These are phyloP conservation scores for Byasa hedistus DNA, from an alignment of 2,888 invertebrate species.

Conservation along the genomic window DNA sequence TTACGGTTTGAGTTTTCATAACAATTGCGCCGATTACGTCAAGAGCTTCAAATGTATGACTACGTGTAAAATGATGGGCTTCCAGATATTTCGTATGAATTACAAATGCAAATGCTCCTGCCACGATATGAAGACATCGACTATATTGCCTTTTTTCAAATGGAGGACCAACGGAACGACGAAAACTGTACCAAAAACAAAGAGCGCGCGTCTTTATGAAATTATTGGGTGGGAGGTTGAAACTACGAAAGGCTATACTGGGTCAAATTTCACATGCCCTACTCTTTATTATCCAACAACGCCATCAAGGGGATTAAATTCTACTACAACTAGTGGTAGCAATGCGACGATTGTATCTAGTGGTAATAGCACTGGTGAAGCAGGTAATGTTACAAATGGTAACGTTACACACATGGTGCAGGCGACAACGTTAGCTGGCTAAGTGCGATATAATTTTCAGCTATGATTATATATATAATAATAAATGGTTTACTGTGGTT, in stretches of 20 bases:
- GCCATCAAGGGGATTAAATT: not conserved
- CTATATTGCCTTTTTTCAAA: slow-evolving; percentile 55
- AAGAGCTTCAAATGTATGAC: slow-evolving; percentile 62
- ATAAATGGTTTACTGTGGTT: too few species aligned
- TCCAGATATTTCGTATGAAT: slow-evolving; percentile 53
- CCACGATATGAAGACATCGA: slow-evolving; percentile 54
- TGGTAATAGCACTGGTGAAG: not conserved
- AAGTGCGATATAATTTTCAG: not conserved
- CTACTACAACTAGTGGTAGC: not conserved
- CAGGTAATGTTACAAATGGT: not conserved
- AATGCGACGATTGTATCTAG: not conserved
- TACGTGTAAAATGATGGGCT: slow-evolving; percentile 61
- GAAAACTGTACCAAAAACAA: slow-evolving; percentile 44
- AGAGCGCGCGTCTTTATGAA: slow-evolving; percentile 53
- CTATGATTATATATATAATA: too few species aligned
- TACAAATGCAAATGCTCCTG: slow-evolving; percentile 58
- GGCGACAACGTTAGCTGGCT: not conserved
- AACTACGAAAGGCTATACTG: slow-evolving; percentile 6
- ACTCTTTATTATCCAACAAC: slow-evolving; percentile 20
- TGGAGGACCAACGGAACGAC: slow-evolving; percentile 62
- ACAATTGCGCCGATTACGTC: slow-evolving; percentile 47
- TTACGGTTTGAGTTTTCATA: slow-evolving; percentile 56
- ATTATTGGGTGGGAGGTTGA: slow-evolving; percentile 32
- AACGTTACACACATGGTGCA: not conserved
- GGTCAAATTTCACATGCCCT: slow-evolving; percentile 22